Evolutionary conservation across 2,797 vertebrate species (phyloP).

Genomic region (Ataeniobius toweri): DNA sequence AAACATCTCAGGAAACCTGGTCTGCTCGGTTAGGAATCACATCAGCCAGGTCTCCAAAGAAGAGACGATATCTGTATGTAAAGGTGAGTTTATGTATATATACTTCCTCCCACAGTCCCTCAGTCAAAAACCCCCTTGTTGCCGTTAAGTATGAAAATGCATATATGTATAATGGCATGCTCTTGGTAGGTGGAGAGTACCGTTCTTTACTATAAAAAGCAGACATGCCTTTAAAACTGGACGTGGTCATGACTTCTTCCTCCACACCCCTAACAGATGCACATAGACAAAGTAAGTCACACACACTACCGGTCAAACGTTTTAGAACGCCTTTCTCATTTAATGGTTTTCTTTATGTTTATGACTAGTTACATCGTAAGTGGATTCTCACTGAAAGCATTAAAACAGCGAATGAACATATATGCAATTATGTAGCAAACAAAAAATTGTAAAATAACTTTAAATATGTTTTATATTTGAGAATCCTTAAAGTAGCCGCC

Average conservation of each 20-base stretch:
- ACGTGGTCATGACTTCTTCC: not conserved
- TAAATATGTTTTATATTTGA: too few relatives aligned
- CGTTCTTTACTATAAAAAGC: not conserved
- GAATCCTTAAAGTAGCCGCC: too few relatives aligned
- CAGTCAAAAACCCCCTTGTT: not conserved
- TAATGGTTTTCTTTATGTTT: too few relatives aligned
- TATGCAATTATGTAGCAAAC: too few relatives aligned
- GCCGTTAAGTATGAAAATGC: not conserved
- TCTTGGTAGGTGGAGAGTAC: not conserved
- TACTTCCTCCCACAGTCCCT: not conserved
- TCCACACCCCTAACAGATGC: not conserved
- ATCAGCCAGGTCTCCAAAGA: rapidly evolving
- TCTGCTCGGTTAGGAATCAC: constrained; percentile 51
- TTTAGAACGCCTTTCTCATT: too few relatives aligned
- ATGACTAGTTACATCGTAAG: too few relatives aligned
- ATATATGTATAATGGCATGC: not conserved
- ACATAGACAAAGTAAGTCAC: not conserved
- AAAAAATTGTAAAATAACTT: too few relatives aligned
- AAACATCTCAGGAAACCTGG: constrained; percentile 28
- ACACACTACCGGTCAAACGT: not conserved
- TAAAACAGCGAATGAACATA: too few relatives aligned
- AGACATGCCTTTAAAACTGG: not conserved
- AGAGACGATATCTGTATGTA: not conserved
- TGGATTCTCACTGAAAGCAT: too few relatives aligned
- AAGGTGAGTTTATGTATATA: not conserved